Percentiles rank a stretch among this genome's conserved stretches.
phyloP scores from a whole-genome alignment of 2,888 invertebrate genomes.

The Bursaphelenchus okinawaensis region DNA sequence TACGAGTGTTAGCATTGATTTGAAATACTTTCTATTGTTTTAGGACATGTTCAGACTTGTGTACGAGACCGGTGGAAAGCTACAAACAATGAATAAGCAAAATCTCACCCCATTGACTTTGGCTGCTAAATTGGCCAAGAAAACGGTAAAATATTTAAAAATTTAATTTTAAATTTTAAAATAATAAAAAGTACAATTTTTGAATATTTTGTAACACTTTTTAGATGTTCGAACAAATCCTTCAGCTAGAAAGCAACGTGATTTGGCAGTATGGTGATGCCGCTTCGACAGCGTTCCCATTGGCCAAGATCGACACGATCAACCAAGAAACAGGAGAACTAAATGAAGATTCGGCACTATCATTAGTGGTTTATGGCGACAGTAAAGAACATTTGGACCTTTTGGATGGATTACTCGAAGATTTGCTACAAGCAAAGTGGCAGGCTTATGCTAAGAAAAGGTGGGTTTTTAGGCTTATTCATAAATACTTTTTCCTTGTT shows the following conservation, averaged over 20 bases:
- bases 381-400: conserved; percentile 77
- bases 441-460: conserved; percentile 78
- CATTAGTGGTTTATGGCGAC: conserved; percentile 91
- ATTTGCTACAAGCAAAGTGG: conserved; percentile 93
- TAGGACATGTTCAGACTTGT: conserved; percentile 82
- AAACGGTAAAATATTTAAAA: conserved; percentile 69
- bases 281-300: conserved; percentile 71
- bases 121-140: conserved; percentile 83
- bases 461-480: not conserved
- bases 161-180: conserved; percentile 20
- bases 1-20: not conserved
- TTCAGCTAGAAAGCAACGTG: conserved; percentile 89
- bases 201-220: too few species aligned
- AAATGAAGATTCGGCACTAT: conserved; percentile 85
- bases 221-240: conserved; percentile 86
- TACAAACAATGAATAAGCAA: conserved; percentile 76
- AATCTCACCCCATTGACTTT: conserved; percentile 85
- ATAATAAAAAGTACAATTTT: not conserved
- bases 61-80: conserved; percentile 83
- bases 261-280: conserved; percentile 91
- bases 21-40: not conserved
- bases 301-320: conserved; percentile 90
- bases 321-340: conserved; percentile 82
- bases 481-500: not conserved
- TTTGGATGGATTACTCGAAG: conserved; percentile 86